A percentile compares a stretch with the other conserved stretches of the same genome.
Conservation (phyloP, 1,140 invertebrate genomes). For the Harlomillsia oculata region DNA sequence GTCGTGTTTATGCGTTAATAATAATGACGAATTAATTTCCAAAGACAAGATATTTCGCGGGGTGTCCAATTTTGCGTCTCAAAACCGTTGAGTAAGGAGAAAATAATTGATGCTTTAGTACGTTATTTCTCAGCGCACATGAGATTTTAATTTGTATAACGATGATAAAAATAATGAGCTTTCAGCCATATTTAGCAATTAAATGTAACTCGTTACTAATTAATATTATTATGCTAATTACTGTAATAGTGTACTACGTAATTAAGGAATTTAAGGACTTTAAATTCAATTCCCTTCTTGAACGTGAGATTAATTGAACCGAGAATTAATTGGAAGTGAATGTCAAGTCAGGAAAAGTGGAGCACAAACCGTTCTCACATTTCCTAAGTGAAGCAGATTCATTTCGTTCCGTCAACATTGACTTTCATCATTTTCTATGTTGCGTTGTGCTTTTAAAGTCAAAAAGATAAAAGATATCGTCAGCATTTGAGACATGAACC, state of each 20-base stretch:
- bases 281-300: neutral
- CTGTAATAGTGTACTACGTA: neutral
- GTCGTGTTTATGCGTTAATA: neutral
- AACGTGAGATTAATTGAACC: conserved; percentile 7
- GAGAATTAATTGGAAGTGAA: conserved; percentile 16
- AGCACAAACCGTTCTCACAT: too few species aligned
- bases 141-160: conserved; percentile 5
- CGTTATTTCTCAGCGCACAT: neutral
- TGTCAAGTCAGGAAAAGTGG: too few species aligned
- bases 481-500: too few species aligned
- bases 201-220: too few species aligned
- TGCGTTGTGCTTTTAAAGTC: too few species aligned
- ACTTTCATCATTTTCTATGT: too few species aligned
- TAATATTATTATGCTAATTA: neutral
- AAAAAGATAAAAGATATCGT: too few species aligned
- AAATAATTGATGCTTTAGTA: neutral
- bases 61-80: neutral
- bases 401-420: too few species aligned
- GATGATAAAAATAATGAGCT: conserved; percentile 4
- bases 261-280: conserved; percentile 4
- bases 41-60: neutral
- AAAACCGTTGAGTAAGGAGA: neutral
- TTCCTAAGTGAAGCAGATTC: too few species aligned
- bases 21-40: neutral
- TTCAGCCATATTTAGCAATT: too few species aligned